Evolutionary conservation across 2,113 vertebrate species (phyloP), one percentile per base, ranked within the genome.

Genomic region (Pleuronectes platessa): DNA sequence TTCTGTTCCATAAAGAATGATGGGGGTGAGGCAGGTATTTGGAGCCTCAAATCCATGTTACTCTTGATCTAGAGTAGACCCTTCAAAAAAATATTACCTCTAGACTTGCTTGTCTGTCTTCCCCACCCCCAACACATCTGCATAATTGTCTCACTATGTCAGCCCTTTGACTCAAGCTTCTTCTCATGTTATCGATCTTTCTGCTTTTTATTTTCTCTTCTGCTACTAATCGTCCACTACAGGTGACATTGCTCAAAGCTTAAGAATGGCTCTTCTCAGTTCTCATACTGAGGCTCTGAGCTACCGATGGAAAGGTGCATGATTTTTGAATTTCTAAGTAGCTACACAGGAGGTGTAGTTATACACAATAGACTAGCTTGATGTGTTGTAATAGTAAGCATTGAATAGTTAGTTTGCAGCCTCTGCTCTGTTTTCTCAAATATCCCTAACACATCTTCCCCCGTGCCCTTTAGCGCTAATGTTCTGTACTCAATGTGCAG

Each of bases 271-370:
- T 31, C 88, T 81, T 40, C 86, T 93, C 78, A 86, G 78, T 88
- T 83, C 81, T 90, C 87, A 91, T 74, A 89, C 71, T 82, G 92
- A 88, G 80, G 80, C 86, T 83, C 70, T 89, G 78, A 88, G 73
- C 90, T 87, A 77, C 92, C 88, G 68, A 82, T 65, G 66, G 74
- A 94, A 91, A 94, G 94, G 94, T 95, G 93, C 90, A 89, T 87
- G 75, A 76, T 67, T 91, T 42, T 87, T 71, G 53, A 53, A 67
- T 70, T 85, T 77, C 62, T 87, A 18, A 24, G 59, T 90, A 88
- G 85, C 18, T 17, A 56, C 67, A 61, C 37, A 78, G 86, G 79
- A 87, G 65, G 3, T 61, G 69, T 83, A 49, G 81, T 21, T 71
- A 53, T 56, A 55, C 47, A 64, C 26, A 82, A 66, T 82, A 64